phyloP scores from a whole-genome alignment of 2,888 invertebrate species.

The Amblyjoppa fuscipennis region DNA sequence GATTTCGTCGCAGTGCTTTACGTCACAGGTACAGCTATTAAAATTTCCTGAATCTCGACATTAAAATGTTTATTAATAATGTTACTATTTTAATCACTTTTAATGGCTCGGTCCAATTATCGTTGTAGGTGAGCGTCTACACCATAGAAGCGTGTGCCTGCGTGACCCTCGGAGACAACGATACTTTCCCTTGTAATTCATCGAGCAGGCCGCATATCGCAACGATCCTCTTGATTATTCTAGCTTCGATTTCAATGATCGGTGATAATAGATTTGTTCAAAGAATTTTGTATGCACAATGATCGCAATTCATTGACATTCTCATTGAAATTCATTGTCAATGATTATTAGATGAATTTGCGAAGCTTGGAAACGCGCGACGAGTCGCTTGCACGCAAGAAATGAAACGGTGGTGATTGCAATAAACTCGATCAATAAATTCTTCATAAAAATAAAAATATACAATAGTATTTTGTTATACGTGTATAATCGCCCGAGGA shows the following conservation, averaged over 20 bases:
- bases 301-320: not conserved
- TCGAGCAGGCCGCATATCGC: constrained; percentile 62
- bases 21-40: constrained; percentile 73
- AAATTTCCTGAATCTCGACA: not conserved
- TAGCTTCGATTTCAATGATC: constrained; percentile 20
- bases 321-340: too few relatives aligned
- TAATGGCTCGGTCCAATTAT: constrained; percentile 25
- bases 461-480: not conserved
- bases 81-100: constrained; percentile 6
- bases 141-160: constrained; percentile 79
- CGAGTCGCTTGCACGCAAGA: too few relatives aligned
- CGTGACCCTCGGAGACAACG: constrained; percentile 66
- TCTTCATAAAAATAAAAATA: not conserved
- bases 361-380: too few relatives aligned
- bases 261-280: constrained; percentile 3
- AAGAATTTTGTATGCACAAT: not conserved
- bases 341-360: too few relatives aligned
- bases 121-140: constrained; percentile 75
- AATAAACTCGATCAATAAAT: too few relatives aligned
- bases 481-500: not conserved
- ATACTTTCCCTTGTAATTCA: constrained; percentile 78
- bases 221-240: constrained; percentile 37
- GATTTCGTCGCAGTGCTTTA: constrained; percentile 77
- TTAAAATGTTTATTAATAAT: constrained; percentile 14
- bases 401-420: too few relatives aligned